phyloP scores from a whole-genome alignment of 1,140 invertebrate genomes.

The Zaprionus capensis region DNA sequence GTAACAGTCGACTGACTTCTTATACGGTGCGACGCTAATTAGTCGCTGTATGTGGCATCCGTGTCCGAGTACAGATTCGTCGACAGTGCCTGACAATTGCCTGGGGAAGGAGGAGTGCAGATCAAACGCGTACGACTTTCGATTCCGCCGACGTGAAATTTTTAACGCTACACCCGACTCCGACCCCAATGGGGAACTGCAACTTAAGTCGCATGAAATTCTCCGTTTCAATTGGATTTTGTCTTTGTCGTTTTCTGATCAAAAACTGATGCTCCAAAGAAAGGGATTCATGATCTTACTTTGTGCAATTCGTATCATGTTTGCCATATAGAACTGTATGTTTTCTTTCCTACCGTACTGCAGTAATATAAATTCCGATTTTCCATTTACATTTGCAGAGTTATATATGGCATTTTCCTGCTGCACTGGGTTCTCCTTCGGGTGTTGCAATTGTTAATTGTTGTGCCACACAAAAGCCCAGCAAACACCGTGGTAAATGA shows the following conservation, averaged over 20 bases:
- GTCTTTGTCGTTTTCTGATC: neutral
- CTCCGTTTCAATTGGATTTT: neutral
- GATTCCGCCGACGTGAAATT: slow-evolving; percentile 11
- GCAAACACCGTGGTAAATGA: neutral
- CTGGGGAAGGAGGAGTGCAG: slow-evolving; percentile 39
- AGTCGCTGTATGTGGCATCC: slow-evolving; percentile 42
- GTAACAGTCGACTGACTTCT: slow-evolving; percentile 5
- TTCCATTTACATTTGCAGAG: neutral
- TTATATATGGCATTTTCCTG: neutral
- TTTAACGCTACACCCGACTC: neutral
- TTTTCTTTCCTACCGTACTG: too few species aligned
- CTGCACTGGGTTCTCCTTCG: neutral
- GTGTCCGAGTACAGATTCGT: slow-evolving; percentile 31
- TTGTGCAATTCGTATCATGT: neutral
- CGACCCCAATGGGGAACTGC: neutral
- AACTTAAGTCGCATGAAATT: neutral
- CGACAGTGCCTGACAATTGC: slow-evolving; percentile 58
- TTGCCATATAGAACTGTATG: neutral
- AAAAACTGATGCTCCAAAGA: neutral
- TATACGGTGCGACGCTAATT: slow-evolving; percentile 56
- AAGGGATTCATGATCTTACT: neutral
- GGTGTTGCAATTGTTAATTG: slow-evolving; percentile 1
- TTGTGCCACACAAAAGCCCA: slow-evolving; percentile 4
- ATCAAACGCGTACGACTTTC: slow-evolving; percentile 65
- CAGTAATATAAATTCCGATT: neutral